These are phyloP conservation scores for Tortricodes alternella DNA, from an alignment of 2,888 invertebrate genomes.

Conservation along the genomic window DNA sequence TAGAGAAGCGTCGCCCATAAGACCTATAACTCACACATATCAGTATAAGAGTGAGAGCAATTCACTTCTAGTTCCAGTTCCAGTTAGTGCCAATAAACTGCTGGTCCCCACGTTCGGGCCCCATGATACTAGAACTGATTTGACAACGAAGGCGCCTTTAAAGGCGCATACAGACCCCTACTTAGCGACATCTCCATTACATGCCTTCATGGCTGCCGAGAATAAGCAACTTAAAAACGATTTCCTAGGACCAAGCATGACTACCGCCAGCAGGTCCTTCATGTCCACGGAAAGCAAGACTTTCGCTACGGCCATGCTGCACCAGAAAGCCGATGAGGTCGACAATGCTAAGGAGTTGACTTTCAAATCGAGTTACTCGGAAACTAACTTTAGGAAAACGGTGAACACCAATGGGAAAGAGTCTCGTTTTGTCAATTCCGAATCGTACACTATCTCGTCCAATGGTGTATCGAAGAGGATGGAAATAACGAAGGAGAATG, in stretches of 20 bases:
- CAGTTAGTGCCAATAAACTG: constrained; percentile 79
- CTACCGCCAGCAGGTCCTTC: constrained; percentile 67
- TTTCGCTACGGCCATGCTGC: constrained; percentile 72
- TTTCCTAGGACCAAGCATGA: constrained; percentile 75
- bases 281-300: constrained; percentile 70
- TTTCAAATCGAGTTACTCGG: constrained; percentile 78
- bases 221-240: constrained; percentile 78
- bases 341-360: constrained; percentile 69
- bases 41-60: constrained; percentile 74
- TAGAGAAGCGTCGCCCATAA: constrained; percentile 87
- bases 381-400: constrained; percentile 73
- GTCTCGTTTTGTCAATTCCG: constrained; percentile 54
- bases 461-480: constrained; percentile 73
- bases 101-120: constrained; percentile 80
- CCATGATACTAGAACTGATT: constrained; percentile 73
- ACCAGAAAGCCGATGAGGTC: constrained; percentile 67
- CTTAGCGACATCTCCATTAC: constrained; percentile 65
- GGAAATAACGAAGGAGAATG: constrained; percentile 77
- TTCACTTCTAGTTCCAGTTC: constrained; percentile 72
- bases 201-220: constrained; percentile 77
- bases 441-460: constrained; percentile 76
- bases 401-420: constrained; percentile 68
- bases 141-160: constrained; percentile 77
- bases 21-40: constrained; percentile 80
- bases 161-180: constrained; percentile 79